Base-by-base conservation (phyloP, 1,140 invertebrate genomes). In the Chelonus insularis region DNA sequence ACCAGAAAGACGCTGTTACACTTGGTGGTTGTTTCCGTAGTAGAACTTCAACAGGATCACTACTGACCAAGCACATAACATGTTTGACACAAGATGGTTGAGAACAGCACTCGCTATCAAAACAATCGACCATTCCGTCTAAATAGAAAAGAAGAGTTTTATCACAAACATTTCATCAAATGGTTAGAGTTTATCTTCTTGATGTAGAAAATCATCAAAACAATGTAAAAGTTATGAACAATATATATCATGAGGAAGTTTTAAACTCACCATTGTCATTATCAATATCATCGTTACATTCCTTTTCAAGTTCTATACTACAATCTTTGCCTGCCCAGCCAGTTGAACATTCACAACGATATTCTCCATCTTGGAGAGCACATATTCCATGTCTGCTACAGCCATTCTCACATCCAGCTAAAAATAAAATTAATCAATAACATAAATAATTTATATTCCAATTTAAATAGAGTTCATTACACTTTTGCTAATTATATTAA, bases 61-160 rank as follows among this genome's bases (percentile, higher is more conserved):
- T 95, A 66, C 94, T 95, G 1, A 92, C 91, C 63, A 96, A 86
- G 81, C 96, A 99, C 89, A 97, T 95, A 61, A 95, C 88, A 79
- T 94, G 91, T 67, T 94, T 91, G 29, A 87, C 83, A 80, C 97
- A 99, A 37, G 88, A 86, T 1, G 88, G 82, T 71, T 89, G 88
- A 55, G 87, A 87, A 82, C 92, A 95, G 78, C 96, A 98, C 82
- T 99, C 97, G 71, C 93, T 95, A 82, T 99, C 97, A 32, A 94
- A 93, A 82, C 97, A 99, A 84, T 99, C 97, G 52, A 88, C 87
- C 86, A 98, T 92, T 57, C 96, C 96, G 87, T 99, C 97, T 98
- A 76, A 14, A 73, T 76, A 58, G 65, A 71, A 23, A 62, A 25
- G 14, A 37, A n/a, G 7, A 34, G n/a, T 21, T 12, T 45, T 23